Evolutionary conservation across 1,140 invertebrate species (phyloP), one percentile per base, ranked within the genome.

Genomic region (Parapsyche elsis): DNA sequence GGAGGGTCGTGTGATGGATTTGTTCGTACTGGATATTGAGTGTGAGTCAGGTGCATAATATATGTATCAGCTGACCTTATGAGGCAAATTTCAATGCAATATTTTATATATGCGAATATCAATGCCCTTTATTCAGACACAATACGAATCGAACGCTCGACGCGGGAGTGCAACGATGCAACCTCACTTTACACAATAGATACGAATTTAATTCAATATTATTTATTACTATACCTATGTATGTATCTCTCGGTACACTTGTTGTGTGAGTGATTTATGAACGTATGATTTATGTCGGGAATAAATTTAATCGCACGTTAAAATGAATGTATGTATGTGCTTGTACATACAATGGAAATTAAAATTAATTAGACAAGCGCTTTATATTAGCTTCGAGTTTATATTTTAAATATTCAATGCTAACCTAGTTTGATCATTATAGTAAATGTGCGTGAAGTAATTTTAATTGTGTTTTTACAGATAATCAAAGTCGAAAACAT

Each of bases 71-170:
- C 46, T 79, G 78, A 79, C 78, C 78, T 79, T 79, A 79, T 73
- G 70, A 61, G 71, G 78, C 78, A 79, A 73, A 73, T 79, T 79
- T 44, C 44, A 73, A 79, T 79, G 78, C 78, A 79, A 79, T 79
- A 74, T 70, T 71, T 71, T 78, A 78, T 78, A 59, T 75, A 59
- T 59, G 76, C 67, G 76, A 78, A 78, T 78, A 78, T 78, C 76
- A 78, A 78, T 78, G 61, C 76, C 59, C 76, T 78, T 78, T 78
- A 78, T 78, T 78, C 64, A 46, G n/a, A 23, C 64, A 67, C 64
- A 67, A 67, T 67, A 10, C 16, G 26, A 9, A 16, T n/a, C 4
- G 71, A 30, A 45, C 45, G 38, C 44, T 12, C 45, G 16, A 73
- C 44, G 16, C 14, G 71, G 10, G n/a, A 73, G 71, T 46, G 71